Evolutionary conservation across 2,888 invertebrate species (phyloP).

Genomic region (Cryptus armator): DNA sequence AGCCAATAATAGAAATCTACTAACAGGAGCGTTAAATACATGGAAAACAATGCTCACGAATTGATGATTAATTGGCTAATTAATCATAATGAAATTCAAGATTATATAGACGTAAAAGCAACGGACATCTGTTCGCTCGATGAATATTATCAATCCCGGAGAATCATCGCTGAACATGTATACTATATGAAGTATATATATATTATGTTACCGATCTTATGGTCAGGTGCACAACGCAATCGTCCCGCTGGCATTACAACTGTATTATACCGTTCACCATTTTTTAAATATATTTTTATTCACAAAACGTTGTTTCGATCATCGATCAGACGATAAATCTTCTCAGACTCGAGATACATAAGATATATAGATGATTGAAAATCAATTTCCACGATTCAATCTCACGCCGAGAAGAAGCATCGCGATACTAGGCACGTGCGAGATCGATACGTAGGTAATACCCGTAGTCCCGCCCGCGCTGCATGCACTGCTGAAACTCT

Average conservation of each 20-base stretch:
- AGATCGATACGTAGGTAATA: conserved; percentile 45
- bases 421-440: conserved; percentile 60
- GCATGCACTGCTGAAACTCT: neutral
- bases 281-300: neutral
- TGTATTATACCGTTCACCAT: conserved; percentile 15
- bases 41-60: conserved; percentile 73
- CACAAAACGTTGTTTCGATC: conserved; percentile 6
- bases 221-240: conserved; percentile 10
- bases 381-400: conserved; percentile 61
- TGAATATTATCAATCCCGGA: neutral
- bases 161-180: neutral
- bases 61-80: conserved; percentile 58
- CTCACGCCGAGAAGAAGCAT: conserved; percentile 5
- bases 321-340: conserved; percentile 51
- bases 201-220: conserved; percentile 5
- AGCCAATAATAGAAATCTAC: conserved; percentile 73
- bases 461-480: conserved; percentile 17
- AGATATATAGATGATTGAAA: conserved; percentile 54
- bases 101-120: neutral
- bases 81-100: conserved; percentile 71
- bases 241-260: neutral
- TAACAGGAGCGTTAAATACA: neutral
- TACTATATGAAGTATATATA: too few species aligned
- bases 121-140: conserved; percentile 20
- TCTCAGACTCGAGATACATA: neutral